Evolutionary conservation across 2,888 invertebrate species (phyloP), one percentile per base, ranked within the genome.

Genomic region (Drosophila percnosoma): DNA sequence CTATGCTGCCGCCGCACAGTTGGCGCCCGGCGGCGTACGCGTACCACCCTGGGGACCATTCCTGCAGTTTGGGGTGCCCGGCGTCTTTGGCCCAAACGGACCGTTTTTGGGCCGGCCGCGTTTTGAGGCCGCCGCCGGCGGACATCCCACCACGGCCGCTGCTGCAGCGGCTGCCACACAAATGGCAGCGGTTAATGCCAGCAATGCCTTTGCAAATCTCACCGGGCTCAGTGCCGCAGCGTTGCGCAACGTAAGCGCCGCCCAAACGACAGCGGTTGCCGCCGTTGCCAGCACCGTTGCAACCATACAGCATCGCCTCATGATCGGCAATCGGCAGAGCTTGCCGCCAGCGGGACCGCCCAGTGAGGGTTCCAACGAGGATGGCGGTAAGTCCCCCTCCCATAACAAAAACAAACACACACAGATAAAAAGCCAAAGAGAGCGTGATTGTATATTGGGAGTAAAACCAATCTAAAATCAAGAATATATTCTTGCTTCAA

Each of bases 311-410:
- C 92, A 92, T 69, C 91, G 92, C 6, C 81, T 92, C 55, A 89
- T 92, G 88, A 92, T 92, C 53, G 92, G 92, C 57, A 92, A 91
- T 70, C 89, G 92, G 24, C 92, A 92, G 76, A 91, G 85, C 63
- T 66, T 91, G 73, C 91, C 91, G 68, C 89, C 91, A 67, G 91
- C 92, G 34, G 92, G 92, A 18, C 92, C 92, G 58, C 92, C 92
- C n/a, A 92, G 92, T 63, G 92, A 92, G 64, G 92, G 92, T 51
- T 92, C 92, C 45, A 92, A 92, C 33, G 92, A 92, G 74, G 92
- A 92, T 82, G 91, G 90, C 53, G 91, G 91, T 91, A 76, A 91
- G 92, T 91, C 7, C 34, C 0, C 21, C 13, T 33, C 33, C 33
- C 10, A 33, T 33, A 40, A 34, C 21, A 4, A 18, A 42, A 6